Evolutionary conservation across 1,140 invertebrate species (phyloP).

Genomic region (Armadillidium nasatum): DNA sequence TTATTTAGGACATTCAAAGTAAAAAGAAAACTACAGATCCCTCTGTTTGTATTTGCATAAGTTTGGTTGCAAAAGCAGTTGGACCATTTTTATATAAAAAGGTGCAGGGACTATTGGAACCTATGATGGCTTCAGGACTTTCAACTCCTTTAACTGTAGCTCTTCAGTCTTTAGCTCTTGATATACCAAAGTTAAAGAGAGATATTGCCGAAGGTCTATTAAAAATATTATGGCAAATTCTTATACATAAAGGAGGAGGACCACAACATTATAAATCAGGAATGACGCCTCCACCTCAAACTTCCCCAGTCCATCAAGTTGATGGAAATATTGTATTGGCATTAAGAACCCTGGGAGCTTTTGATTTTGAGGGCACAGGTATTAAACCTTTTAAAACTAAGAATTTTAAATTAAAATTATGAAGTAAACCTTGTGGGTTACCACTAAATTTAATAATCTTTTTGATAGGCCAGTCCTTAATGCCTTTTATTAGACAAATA

Average conservation of each 20-base stretch:
- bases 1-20: slow-evolving; percentile 45
- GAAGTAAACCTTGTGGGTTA: too few species aligned
- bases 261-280: not conserved
- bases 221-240: slow-evolving; percentile 76
- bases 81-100: slow-evolving; percentile 63
- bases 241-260: slow-evolving; percentile 68
- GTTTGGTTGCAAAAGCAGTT: slow-evolving; percentile 80
- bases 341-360: slow-evolving; percentile 86
- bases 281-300: slow-evolving; percentile 34
- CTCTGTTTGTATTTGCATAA: slow-evolving; percentile 91
- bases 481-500: slow-evolving; percentile 87
- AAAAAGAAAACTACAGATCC: slow-evolving; percentile 70
- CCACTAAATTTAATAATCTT: not conserved
- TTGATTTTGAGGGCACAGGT: slow-evolving; percentile 79
- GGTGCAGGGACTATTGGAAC: slow-evolving; percentile 78
- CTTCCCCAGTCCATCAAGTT: slow-evolving; percentile 49
- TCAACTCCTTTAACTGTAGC: slow-evolving; percentile 86
- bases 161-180: slow-evolving; percentile 78
- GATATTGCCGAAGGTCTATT: slow-evolving; percentile 88
- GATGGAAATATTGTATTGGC: slow-evolving; percentile 79
- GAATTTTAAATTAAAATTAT: too few species aligned
- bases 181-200: slow-evolving; percentile 77
- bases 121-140: slow-evolving; percentile 85
- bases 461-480: slow-evolving; percentile 63
- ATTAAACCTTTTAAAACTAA: not conserved